A percentile compares a stretch with the other conserved stretches of the same genome.
These are phyloP conservation scores for Monodelphis domestica DNA, from an alignment of 2,797 vertebrate species.

Conservation along the genomic window DNA sequence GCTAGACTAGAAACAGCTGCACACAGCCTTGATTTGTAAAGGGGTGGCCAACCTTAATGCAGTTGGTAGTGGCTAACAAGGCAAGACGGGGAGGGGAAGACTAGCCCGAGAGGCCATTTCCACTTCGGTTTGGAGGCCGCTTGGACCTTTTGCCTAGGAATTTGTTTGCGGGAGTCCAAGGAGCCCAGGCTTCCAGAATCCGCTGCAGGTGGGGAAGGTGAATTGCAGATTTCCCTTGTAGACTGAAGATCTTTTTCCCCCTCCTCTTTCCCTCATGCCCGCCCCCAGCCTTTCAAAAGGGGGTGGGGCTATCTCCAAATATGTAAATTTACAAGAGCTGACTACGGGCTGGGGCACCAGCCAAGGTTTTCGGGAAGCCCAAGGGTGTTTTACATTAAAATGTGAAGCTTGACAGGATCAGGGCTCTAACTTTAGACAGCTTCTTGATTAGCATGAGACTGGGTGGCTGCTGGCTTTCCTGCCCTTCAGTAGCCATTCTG, in stretches of 20 bases:
- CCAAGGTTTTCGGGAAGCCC: conserved; percentile 71
- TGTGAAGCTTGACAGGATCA: conserved; percentile 75
- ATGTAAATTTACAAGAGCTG: conserved; percentile 75
- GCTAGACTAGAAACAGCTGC: conserved; percentile 66
- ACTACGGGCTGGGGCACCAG: conserved; percentile 68
- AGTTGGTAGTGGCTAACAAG: conserved; percentile 29
- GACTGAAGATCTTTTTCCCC: conserved; percentile 42
- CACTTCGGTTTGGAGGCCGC: conserved; percentile 25
- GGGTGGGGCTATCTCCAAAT: conserved; percentile 69
- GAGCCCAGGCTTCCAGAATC: conserved; percentile 6
- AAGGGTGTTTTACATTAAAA: conserved; percentile 73
- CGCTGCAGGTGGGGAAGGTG: conserved; percentile 68
- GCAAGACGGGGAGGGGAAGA: neutral
- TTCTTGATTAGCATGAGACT: conserved; percentile 76
- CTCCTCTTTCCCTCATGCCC: conserved; percentile 16
- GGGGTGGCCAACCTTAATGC: conserved; percentile 55
- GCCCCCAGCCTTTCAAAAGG: conserved; percentile 1
- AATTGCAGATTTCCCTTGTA: conserved; percentile 18
- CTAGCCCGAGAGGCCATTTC: neutral
- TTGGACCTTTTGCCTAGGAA: conserved; percentile 51
- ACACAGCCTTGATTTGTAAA: conserved; percentile 37
- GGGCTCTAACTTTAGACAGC: conserved; percentile 76
- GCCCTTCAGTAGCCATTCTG: conserved; percentile 68
- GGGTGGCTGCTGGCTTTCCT: conserved; percentile 75
- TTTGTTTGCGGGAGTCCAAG: conserved; percentile 50